phyloP scores from a whole-genome alignment of 2,113 vertebrate species.

The Bos javanicus region DNA sequence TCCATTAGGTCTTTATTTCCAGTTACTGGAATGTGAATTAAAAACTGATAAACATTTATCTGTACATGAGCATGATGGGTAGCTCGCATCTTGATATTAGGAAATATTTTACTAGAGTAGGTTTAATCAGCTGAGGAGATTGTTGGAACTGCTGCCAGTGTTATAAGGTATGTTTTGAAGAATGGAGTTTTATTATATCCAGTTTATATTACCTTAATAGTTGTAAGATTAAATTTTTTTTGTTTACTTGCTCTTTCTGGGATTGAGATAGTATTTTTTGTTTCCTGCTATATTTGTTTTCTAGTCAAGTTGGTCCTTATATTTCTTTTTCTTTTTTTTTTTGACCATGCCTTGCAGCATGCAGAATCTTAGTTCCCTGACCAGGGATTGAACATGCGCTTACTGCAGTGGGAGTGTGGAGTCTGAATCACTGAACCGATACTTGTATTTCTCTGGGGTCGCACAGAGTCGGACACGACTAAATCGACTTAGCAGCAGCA shows the following conservation, averaged over 20 bases:
- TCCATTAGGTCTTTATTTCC: background rate
- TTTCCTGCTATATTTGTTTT: background rate
- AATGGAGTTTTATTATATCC: background rate
- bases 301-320: background rate
- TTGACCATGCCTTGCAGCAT: background rate
- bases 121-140: background rate
- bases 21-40: background rate
- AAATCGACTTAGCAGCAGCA: background rate
- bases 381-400: background rate
- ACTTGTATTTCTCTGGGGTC: background rate
- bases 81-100: background rate
- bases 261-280: background rate
- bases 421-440: background rate
- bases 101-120: background rate
- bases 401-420: background rate
- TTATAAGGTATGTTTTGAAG: background rate
- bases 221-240: background rate
- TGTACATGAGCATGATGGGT: background rate
- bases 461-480: too few relatives aligned
- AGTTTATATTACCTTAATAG: background rate
- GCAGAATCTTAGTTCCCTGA: background rate
- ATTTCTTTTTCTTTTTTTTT: background rate
- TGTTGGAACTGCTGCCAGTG: background rate
- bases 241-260: background rate
- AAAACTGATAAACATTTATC: background rate